Evolutionary conservation across 2,113 vertebrate genomes (phyloP).

Genomic region (Dasyornis broadbenti): DNA sequence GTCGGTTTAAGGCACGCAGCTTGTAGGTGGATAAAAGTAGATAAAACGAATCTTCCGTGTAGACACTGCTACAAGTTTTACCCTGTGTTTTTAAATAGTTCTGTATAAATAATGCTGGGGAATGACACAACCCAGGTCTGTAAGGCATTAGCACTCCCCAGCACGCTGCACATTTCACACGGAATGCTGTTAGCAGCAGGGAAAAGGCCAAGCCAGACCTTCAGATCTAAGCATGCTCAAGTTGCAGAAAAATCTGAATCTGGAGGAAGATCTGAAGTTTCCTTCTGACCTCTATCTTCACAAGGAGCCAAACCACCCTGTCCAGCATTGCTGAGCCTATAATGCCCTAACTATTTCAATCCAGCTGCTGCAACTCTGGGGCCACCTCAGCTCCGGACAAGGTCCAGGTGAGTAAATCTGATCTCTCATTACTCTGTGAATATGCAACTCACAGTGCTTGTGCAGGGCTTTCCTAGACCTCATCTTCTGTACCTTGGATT

Average conservation of each 20-base stretch:
- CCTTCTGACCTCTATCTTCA: background rate
- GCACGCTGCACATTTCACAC: background rate
- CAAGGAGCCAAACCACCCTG: background rate
- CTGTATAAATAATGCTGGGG: background rate
- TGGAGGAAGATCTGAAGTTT: conserved; percentile 27
- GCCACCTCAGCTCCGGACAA: rapidly evolving
- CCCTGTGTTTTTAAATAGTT: conserved; percentile 20
- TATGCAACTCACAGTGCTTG: background rate
- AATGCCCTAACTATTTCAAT: background rate
- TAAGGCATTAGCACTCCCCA: background rate
- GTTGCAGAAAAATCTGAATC: background rate
- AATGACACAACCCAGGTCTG: conserved; percentile 6
- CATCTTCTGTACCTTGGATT: background rate
- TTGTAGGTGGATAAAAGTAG: background rate
- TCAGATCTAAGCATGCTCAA: background rate
- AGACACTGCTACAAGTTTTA: background rate
- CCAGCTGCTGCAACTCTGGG: background rate
- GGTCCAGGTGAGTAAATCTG: background rate
- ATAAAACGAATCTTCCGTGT: background rate
- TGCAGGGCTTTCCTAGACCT: background rate
- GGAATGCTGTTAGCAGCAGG: background rate
- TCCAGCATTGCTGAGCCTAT: background rate
- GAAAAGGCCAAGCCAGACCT: background rate
- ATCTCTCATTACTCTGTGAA: background rate
- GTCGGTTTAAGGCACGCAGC: background rate